A percentile compares a stretch with the other conserved stretches of the same genome.
phyloP scores from a whole-genome alignment of 2,113 vertebrate genomes.

The Rafetus swinhoei region DNA sequence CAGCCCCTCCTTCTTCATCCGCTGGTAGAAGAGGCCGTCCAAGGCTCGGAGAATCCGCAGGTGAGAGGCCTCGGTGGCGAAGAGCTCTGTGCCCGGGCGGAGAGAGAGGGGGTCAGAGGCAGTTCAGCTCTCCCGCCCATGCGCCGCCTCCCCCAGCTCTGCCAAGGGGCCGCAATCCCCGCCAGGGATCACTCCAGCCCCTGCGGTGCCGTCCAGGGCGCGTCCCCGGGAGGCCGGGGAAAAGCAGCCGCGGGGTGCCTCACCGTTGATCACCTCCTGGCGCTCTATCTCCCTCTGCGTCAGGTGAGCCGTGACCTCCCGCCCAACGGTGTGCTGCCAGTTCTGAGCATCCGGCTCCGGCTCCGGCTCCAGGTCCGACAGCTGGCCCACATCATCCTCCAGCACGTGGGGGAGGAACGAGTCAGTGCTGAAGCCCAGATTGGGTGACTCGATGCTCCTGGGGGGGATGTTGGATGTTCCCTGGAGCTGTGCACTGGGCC shows the following conservation, averaged over 20 bases:
- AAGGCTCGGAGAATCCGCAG: constrained; percentile 89
- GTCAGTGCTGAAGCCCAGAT: constrained; percentile 80
- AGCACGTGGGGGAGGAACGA: constrained; percentile 82
- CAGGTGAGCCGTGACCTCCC: constrained; percentile 81
- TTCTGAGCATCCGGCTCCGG: constrained; percentile 80
- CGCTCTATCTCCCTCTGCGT: constrained; percentile 86
- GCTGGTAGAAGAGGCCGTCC: constrained; percentile 91
- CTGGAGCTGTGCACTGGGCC: not conserved
- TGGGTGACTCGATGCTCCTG: constrained; percentile 88
- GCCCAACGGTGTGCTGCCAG: constrained; percentile 89
- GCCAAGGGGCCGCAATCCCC: not conserved
- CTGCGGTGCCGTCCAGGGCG: not conserved
- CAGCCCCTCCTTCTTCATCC: constrained; percentile 85
- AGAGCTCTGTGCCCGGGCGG: constrained; percentile 82
- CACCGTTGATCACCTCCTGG: constrained; percentile 95
- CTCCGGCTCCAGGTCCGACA: constrained; percentile 73
- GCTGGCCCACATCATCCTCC: constrained; percentile 84
- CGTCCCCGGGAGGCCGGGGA: not conserved
- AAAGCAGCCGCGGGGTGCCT: not conserved
- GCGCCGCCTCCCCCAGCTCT: rapidly evolving
- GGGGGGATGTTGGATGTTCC: not conserved
- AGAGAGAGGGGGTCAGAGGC: too few species aligned
- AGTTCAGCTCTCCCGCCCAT: not conserved
- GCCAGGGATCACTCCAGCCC: rapidly evolving
- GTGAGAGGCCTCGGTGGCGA: constrained; percentile 90